Evolutionary conservation across 2,113 vertebrate species (phyloP).

Genomic region (Odontesthes bonariensis): DNA sequence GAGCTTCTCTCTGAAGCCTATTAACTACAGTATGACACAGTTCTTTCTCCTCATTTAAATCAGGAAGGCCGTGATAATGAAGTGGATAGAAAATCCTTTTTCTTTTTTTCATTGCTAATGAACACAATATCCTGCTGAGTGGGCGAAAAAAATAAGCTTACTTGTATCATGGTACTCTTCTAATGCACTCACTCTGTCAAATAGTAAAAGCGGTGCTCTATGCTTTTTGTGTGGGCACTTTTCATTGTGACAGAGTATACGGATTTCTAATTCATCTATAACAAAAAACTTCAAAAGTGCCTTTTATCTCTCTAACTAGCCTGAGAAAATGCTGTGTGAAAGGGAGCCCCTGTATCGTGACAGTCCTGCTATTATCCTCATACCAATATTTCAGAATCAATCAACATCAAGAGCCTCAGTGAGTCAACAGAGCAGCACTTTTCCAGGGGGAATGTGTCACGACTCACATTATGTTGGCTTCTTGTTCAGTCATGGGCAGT

Average conservation of each 20-base stretch:
- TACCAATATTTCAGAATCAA: slow-evolving; percentile 50
- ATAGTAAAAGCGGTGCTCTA: neutral
- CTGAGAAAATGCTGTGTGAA: slow-evolving; percentile 40
- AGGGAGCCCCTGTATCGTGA: slow-evolving; percentile 44
- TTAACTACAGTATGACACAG: slow-evolving; percentile 1
- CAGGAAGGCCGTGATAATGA: slow-evolving; percentile 34
- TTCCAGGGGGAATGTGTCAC: slow-evolving; percentile 26
- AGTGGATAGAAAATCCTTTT: slow-evolving; percentile 26
- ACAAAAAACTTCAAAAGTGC: neutral
- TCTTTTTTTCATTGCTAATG: slow-evolving; percentile 15
- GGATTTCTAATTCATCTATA: neutral
- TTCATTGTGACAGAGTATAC: neutral
- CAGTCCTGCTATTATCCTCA: slow-evolving; percentile 62
- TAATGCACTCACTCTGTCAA: slow-evolving; percentile 10
- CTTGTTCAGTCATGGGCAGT: slow-evolving; percentile 32
- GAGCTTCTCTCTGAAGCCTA: neutral
- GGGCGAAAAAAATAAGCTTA: neutral
- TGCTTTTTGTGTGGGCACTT: neutral
- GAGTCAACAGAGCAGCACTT: slow-evolving; percentile 32
- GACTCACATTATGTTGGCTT: slow-evolving; percentile 18
- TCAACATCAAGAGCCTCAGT: slow-evolving; percentile 42
- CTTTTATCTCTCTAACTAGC: slow-evolving; percentile 10
- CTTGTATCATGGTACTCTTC: slow-evolving; percentile 9
- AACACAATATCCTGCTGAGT: slow-evolving; percentile 30
- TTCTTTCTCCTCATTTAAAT: slow-evolving; percentile 24